Evolutionary conservation across 2,113 vertebrate species (phyloP).

Genomic region (Syngnathoides biaculeatus): DNA sequence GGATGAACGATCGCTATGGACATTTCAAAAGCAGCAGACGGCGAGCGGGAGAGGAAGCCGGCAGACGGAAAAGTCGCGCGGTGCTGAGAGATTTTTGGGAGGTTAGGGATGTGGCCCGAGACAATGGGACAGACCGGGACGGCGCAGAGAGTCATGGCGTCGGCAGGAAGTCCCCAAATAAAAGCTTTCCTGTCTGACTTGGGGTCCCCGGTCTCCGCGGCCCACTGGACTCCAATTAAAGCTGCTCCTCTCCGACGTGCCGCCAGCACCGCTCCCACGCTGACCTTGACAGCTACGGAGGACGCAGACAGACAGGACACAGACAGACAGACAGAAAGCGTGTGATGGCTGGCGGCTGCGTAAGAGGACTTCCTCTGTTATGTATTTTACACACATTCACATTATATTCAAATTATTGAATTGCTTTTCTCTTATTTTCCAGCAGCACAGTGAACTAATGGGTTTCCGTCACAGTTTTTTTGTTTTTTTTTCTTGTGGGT

Average conservation of each 20-base stretch:
- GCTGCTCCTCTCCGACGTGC: conserved; percentile 37
- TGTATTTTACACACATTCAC: not conserved
- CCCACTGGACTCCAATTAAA: conserved; percentile 81
- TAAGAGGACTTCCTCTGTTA: not conserved
- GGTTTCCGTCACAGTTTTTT: no score
- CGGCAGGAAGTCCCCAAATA: conserved; percentile 72
- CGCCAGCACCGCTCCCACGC: conserved; percentile 36
- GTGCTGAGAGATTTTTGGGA: conserved; percentile 59
- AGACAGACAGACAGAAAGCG: conserved; percentile 35
- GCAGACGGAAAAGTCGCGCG: conserved; percentile 44
- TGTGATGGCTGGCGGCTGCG: not conserved
- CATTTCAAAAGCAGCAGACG: conserved; percentile 39
- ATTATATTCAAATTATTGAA: not conserved
- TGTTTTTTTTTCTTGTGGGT: no score
- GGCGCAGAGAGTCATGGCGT: conserved; percentile 44
- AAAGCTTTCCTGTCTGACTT: conserved; percentile 80
- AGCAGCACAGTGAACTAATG: no score
- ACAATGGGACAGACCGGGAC: conserved; percentile 61
- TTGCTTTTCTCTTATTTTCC: no score
- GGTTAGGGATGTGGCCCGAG: conserved; percentile 41
- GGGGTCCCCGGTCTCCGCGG: conserved; percentile 65
- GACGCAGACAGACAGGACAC: conserved; percentile 22
- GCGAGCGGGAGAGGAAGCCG: conserved; percentile 53
- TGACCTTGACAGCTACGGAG: not conserved
- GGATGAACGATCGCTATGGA: conserved; percentile 37